A percentile compares a stretch with the other conserved stretches of the same genome.
Conservation (phyloP, 2,888 invertebrate species). For the Onchidella celtica region DNA sequence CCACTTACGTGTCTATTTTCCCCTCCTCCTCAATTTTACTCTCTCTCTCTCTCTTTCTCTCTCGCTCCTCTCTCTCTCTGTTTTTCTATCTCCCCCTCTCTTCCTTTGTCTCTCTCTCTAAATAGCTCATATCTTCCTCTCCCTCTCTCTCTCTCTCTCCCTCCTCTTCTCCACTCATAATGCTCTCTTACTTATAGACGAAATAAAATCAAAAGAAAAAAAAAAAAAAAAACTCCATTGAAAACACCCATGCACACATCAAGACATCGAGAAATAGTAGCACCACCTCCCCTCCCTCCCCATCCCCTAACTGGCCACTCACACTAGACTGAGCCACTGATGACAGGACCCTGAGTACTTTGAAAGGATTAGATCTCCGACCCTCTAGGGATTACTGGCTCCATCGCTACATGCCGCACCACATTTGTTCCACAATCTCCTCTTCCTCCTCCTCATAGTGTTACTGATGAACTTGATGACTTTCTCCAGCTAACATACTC, state of each 20-base stretch:
- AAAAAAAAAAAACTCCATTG: not conserved
- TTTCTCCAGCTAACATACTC: too few species aligned
- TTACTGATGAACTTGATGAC: too few species aligned
- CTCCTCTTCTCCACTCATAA: not conserved
- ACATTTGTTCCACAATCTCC: not conserved
- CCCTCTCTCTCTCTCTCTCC: conserved; percentile 34
- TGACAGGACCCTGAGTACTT: too few species aligned
- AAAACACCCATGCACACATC: not conserved
- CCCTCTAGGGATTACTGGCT: not conserved
- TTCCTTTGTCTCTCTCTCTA: conserved; percentile 28
- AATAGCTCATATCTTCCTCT: not conserved
- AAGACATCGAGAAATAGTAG: too few species aligned
- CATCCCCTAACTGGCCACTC: too few species aligned
- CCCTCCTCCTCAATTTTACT: not conserved
- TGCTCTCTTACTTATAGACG: not conserved
- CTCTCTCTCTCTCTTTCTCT: not conserved
- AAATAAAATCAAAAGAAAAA: not conserved
- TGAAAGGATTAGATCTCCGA: too few species aligned
- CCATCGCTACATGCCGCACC: not conserved
- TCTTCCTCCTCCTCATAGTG: too few species aligned
- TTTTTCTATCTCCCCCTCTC: too few species aligned
- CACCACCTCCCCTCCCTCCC: too few species aligned
- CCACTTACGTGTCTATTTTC: not conserved
- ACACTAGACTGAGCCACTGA: too few species aligned
- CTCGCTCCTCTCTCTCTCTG: conserved; percentile 20